Percentiles rank a stretch among this genome's conserved stretches.
Conservation (phyloP, 2,797 vertebrate genomes). For the Falco novaeseelandiae region DNA sequence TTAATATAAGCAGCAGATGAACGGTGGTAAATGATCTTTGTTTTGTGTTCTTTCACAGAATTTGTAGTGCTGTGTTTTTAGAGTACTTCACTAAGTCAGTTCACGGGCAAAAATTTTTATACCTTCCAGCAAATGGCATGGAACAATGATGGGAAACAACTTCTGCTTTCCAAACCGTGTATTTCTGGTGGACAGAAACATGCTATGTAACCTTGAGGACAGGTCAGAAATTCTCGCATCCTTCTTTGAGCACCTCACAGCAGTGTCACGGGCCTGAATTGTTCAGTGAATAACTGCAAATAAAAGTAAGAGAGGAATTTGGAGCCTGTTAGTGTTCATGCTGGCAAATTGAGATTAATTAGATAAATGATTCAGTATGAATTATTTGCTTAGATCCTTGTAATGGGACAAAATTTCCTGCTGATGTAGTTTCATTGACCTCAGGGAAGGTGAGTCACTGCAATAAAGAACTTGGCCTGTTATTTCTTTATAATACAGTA, state of each 20-base stretch:
- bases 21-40: not conserved
- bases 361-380: constrained; percentile 7
- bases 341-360: constrained; percentile 26
- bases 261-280: not conserved
- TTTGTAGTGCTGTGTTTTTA: not conserved
- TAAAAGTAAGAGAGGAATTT: not conserved
- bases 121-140: not conserved
- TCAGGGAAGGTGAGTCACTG: constrained; percentile 7
- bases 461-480: not conserved
- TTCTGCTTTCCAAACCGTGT: not conserved
- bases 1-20: not conserved
- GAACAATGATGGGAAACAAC: not conserved
- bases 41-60: not conserved
- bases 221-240: not conserved
- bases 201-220: not conserved
- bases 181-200: not conserved
- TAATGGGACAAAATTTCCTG: not conserved
- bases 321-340: not conserved
- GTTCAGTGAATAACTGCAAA: not conserved
- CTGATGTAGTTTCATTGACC: not conserved
- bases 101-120: not conserved
- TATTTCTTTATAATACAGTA: not conserved
- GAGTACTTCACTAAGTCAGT: not conserved
- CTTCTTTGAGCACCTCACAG: not conserved
- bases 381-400: constrained; percentile 10